Base-by-base conservation (phyloP, 2,113 vertebrate species). In the Rhinopomastus cyanomelas region DNA sequence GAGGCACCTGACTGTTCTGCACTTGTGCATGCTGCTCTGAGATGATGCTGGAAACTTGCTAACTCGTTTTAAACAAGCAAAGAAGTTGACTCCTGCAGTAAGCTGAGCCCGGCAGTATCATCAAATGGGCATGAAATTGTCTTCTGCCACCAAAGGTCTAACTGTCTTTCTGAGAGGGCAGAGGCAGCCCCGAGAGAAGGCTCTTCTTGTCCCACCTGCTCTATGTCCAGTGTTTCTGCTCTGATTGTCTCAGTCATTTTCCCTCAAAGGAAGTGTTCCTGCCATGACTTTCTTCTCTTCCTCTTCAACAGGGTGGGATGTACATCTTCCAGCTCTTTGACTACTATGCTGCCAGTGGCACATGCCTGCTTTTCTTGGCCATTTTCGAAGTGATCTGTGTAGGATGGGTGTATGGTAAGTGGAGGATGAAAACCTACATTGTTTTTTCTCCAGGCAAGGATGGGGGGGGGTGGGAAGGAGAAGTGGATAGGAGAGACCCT, bases 281-380 rank as follows among this genome's bases (percentile, higher is more conserved):
- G 37, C 34, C 30, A 36, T 39, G 22, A 23, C 20, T 57, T 9
- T 69, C 36, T 77, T 36, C 21, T 85, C 39, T 69, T 14, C 21
- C 23, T 82, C 18, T 89, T 29, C 82, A 21, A 21, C 91, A 99
- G 99, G 99, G 99, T 3, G 99, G 99, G 44, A 98, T 99, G 95
- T 99, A 99, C 89, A 93, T 99, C 93, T 99, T 99, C 91, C 99
- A 99, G 97, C 87, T 99, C 61, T 99, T 99, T 92, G 99, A 99
- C 95, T 98, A 99, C 94, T 99, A 99, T 4, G 97, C 98, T 73
- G 98, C 98, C 94, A 99, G 99, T 7, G 99, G 99, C 39, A 98
- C 95, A 5, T 98, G 98, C 83, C 96, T 99, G 34, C 98, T 99
- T n/a, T 98, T 99, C 62, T 98, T 99, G 78, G 96, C 99, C 5